These are phyloP conservation scores for Macrophya alboannulata DNA, from an alignment of 2,888 invertebrate genomes.

Conservation along the genomic window DNA sequence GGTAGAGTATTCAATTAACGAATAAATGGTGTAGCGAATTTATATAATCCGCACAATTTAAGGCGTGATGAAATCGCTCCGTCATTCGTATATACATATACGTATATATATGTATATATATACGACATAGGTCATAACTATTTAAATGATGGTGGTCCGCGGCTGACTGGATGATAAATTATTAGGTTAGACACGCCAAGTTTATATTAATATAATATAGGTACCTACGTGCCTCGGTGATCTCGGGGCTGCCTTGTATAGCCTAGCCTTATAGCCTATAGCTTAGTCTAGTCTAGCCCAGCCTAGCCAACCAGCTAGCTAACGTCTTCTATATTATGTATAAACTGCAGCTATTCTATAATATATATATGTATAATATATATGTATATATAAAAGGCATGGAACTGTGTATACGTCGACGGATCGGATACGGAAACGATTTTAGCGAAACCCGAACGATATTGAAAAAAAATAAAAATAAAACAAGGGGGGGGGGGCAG, in stretches of 20 bases:
- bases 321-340: background rate
- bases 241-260: background rate
- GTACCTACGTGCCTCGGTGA: constrained; percentile 22
- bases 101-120: too few relatives aligned
- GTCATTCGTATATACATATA: constrained; percentile 67
- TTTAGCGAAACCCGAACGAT: background rate
- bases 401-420: background rate
- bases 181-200: constrained; percentile 77
- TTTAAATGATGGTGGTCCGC: constrained; percentile 71
- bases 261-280: too few relatives aligned
- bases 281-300: background rate
- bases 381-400: background rate
- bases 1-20: constrained; percentile 68
- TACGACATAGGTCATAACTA: constrained; percentile 75
- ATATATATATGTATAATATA: background rate
- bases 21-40: constrained; percentile 74
- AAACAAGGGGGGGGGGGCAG: too few relatives aligned
- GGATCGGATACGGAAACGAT: background rate
- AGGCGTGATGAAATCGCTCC: constrained; percentile 76
- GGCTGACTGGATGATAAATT: constrained; percentile 71
- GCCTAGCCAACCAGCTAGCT: background rate
- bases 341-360: constrained; percentile 3
- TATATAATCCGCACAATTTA: constrained; percentile 74
- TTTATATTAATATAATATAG: constrained; percentile 73
- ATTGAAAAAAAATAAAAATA: background rate